Evolutionary conservation across 2,113 vertebrate species (phyloP).

Genomic region (Hemicordylus capensis): DNA sequence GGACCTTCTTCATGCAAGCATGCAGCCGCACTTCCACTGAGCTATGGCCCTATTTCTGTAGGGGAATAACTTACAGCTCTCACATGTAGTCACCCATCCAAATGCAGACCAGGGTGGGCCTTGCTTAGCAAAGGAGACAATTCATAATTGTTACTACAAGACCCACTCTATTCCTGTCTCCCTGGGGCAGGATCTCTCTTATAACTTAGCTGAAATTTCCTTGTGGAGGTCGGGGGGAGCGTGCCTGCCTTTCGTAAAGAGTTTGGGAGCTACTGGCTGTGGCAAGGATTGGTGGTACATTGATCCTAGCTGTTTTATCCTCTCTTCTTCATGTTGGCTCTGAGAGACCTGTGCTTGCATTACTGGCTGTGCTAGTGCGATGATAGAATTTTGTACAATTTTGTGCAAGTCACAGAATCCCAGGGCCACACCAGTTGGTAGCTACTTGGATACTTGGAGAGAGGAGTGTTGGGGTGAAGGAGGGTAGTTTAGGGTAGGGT

Average conservation of each 20-base stretch:
- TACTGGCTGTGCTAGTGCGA: background rate
- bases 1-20: too few relatives aligned
- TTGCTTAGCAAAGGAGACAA: too few relatives aligned
- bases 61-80: too few relatives aligned
- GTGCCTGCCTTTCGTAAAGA: background rate
- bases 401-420: background rate
- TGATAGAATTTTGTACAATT: background rate
- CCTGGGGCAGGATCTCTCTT: background rate
- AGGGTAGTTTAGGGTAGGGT: background rate
- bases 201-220: background rate
- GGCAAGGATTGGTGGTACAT: background rate
- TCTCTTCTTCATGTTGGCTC: background rate
- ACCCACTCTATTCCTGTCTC: too few relatives aligned
- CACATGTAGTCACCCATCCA: too few relatives aligned
- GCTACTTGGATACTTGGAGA: background rate
- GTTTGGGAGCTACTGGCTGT: background rate
- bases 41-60: too few relatives aligned
- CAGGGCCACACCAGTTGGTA: background rate
- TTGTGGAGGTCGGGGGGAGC: too few relatives aligned
- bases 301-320: background rate
- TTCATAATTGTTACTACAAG: too few relatives aligned
- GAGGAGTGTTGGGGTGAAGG: background rate
- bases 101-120: too few relatives aligned
- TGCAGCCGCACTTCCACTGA: too few relatives aligned
- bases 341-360: background rate